Evolutionary conservation across 2,888 invertebrate genomes (phyloP).

Genomic region (Thera obeliscata): DNA sequence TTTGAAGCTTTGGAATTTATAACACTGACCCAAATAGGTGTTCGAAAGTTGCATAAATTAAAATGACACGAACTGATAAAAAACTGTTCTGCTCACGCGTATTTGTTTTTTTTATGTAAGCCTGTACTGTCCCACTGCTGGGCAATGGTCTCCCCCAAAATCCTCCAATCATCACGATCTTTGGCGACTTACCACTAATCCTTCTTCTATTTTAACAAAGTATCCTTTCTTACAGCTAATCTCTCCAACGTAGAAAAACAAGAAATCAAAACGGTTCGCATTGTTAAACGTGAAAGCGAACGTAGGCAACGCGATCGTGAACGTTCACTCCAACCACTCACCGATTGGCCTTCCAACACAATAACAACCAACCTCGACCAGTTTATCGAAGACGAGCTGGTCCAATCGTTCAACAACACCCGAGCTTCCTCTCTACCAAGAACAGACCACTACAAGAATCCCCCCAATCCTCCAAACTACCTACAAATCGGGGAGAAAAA

Average conservation of each 20-base stretch:
- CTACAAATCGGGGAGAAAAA: conserved; percentile 64
- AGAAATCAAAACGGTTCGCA: conserved; percentile 96
- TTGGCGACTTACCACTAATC: too few species aligned
- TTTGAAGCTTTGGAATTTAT: conserved; percentile 24
- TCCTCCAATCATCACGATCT: too few species aligned
- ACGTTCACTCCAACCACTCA: conserved; percentile 82
- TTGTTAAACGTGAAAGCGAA: conserved; percentile 96
- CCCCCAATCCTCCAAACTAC: conserved; percentile 62
- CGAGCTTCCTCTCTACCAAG: conserved; percentile 84
- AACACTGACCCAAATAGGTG: conserved; percentile 16
- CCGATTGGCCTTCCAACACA: conserved; percentile 74
- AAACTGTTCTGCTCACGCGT: not conserved
- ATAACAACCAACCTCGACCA: conserved; percentile 77
- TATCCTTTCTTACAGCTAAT: conserved; percentile 77
- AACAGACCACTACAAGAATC: conserved; percentile 68
- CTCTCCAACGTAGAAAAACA: conserved; percentile 91
- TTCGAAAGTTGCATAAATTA: conserved; percentile 19
- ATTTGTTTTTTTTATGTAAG: not conserved
- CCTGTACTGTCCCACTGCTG: too few species aligned
- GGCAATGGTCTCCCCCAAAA: too few species aligned
- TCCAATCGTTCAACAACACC: conserved; percentile 67
- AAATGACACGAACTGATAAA: conserved; percentile 18
- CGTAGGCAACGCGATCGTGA: conserved; percentile 92
- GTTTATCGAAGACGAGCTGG: conserved; percentile 77
- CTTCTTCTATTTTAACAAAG: not conserved